Percentiles rank a stretch among this genome's conserved stretches.
phyloP scores from a whole-genome alignment of 2,888 invertebrate genomes.

The Mechanitis messenoides region DNA sequence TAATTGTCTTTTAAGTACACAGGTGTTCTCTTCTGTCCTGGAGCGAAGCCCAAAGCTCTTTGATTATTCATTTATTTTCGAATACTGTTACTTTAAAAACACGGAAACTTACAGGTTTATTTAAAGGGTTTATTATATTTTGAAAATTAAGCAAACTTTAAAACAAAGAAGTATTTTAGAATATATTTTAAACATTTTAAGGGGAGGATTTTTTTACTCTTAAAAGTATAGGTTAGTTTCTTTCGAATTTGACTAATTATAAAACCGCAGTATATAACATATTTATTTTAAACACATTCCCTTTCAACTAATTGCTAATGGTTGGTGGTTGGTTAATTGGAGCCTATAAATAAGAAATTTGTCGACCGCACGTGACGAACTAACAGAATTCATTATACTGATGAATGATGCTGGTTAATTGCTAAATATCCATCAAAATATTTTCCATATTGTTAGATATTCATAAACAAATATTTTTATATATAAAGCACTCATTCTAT shows the following conservation, averaged over 20 bases:
- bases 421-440: no score
- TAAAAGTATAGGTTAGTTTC: no score
- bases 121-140: no score
- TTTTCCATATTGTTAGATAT: no score
- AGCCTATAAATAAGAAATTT: constrained; percentile 66
- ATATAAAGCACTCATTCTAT: no score
- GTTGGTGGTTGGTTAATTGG: constrained; percentile 51
- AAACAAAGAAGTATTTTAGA: no score
- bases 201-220: no score
- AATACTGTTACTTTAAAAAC: constrained; percentile 6
- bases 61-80: constrained; percentile 11
- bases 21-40: neutral
- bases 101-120: no score
- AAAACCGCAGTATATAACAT: constrained; percentile 7
- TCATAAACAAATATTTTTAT: no score
- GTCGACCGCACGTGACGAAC: constrained; percentile 50
- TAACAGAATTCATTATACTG: constrained; percentile 53
- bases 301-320: constrained; percentile 38
- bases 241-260: neutral
- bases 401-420: no score
- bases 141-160: no score
- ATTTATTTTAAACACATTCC: constrained; percentile 1
- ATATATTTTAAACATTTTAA: no score
- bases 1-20: constrained; percentile 1
- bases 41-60: neutral